Conservation (phyloP, 2,797 vertebrate species). For the Sparus aurata region DNA sequence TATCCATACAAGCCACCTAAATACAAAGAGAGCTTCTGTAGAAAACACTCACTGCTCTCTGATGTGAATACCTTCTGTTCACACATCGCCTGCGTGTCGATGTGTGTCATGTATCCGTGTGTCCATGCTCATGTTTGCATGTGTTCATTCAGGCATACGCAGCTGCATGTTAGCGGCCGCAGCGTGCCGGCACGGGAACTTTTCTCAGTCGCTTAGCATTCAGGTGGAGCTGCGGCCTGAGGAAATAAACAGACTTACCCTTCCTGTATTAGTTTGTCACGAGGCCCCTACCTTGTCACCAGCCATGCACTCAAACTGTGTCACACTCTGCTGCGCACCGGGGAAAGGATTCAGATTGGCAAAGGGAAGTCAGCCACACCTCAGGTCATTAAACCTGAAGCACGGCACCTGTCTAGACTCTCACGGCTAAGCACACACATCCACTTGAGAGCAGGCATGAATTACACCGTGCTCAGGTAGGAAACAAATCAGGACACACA, state of each 20-base stretch:
- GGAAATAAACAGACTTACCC: constrained; percentile 54
- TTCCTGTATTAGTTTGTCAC: constrained; percentile 63
- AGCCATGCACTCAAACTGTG: constrained; percentile 42
- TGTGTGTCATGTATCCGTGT: neutral
- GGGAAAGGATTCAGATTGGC: constrained; percentile 61
- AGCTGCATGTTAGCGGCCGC: constrained; percentile 46
- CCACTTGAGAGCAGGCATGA: neutral
- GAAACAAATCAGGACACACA: constrained; percentile 8
- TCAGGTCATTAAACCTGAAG: constrained; percentile 69
- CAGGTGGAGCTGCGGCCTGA: constrained; percentile 53
- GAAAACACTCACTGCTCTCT: neutral
- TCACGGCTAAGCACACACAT: neutral
- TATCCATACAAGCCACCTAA: neutral
- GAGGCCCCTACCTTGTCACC: constrained; percentile 52
- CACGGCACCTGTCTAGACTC: constrained; percentile 48
- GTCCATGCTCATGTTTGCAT: neutral
- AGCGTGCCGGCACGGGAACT: constrained; percentile 35
- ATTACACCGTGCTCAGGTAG: neutral
- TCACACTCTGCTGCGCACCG: constrained; percentile 55
- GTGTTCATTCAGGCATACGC: constrained; percentile 44
- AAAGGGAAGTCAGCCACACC: constrained; percentile 50
- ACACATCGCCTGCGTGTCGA: neutral
- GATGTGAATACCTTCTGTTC: constrained; percentile 8
- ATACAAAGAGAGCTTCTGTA: neutral
- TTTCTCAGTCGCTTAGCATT: constrained; percentile 60